Evolutionary conservation across 2,888 invertebrate genomes (phyloP).

Genomic region (Scelioninae gen. 1): DNA sequence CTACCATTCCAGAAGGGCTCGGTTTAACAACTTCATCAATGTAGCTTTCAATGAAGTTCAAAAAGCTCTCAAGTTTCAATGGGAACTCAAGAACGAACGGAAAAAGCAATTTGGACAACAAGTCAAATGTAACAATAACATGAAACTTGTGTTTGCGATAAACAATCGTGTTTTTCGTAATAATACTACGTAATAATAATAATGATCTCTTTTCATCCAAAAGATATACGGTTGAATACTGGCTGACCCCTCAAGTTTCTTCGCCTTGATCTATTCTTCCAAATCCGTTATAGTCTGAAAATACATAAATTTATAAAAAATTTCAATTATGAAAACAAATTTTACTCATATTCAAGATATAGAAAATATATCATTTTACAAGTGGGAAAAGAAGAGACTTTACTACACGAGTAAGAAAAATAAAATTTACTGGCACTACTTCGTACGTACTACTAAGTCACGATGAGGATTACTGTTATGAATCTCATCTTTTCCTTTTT

Average conservation of each 20-base stretch:
- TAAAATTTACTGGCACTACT: slow-evolving; percentile 25
- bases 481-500: slow-evolving; percentile 17
- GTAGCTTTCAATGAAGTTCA: slow-evolving; percentile 45
- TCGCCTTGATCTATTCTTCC: slow-evolving; percentile 15
- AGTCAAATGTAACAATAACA: slow-evolving; percentile 41
- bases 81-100: slow-evolving; percentile 48
- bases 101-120: slow-evolving; percentile 50
- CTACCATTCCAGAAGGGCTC: slow-evolving; percentile 27
- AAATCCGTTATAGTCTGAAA: slow-evolving; percentile 41
- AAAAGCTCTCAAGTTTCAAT: slow-evolving; percentile 36
- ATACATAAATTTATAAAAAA: background rate
- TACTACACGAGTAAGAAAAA: background rate
- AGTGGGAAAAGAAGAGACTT: no score
- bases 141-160: slow-evolving; percentile 29
- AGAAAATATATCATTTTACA: background rate
- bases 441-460: slow-evolving; percentile 27
- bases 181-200: slow-evolving; percentile 30
- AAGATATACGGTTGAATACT: slow-evolving; percentile 50
- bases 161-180: no score
- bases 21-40: slow-evolving; percentile 37
- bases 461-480: slow-evolving; percentile 33
- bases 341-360: background rate
- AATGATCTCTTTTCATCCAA: slow-evolving; percentile 24
- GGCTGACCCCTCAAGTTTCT: slow-evolving; percentile 12
- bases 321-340: slow-evolving; percentile 12